Evolutionary conservation across 2,113 vertebrate species (phyloP).

Genomic region (Halcyon senegalensis): DNA sequence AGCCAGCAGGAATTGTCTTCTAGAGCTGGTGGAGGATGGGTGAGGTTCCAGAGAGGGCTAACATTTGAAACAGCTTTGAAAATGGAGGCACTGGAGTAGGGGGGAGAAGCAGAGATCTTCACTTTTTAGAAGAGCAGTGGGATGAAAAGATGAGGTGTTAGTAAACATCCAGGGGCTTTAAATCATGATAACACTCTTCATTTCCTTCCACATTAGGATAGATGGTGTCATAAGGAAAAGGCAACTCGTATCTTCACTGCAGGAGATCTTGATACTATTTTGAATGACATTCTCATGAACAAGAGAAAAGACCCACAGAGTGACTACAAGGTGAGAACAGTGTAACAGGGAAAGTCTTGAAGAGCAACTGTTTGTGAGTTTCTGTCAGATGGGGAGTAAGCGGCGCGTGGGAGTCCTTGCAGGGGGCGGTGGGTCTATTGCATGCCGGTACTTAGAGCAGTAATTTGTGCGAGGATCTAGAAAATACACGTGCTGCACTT

Average conservation of each 20-base stretch:
- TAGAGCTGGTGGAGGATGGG: neutral
- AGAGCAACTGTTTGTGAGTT: neutral
- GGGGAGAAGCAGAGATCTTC: neutral
- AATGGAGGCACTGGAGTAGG: neutral
- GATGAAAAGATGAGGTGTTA: neutral
- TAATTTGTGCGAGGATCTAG: neutral
- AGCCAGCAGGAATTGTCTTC: neutral
- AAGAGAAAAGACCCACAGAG: neutral
- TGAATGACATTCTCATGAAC: neutral
- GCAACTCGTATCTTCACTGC: neutral
- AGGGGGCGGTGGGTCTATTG: neutral
- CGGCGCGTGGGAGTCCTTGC: neutral
- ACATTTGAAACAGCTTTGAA: neutral
- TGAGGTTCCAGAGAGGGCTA: neutral
- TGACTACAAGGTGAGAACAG: neutral
- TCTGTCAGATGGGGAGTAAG: neutral
- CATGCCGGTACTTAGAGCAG: neutral
- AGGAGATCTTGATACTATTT: neutral
- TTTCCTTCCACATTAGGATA: neutral
- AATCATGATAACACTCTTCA: neutral
- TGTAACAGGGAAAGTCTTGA: neutral
- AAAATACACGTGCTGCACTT: neutral
- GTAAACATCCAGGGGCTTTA: neutral
- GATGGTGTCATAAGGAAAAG: neutral
- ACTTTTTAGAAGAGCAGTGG: neutral